Evolutionary conservation across 2,113 vertebrate genomes (phyloP).

Genomic region (Lophius piscatorius): DNA sequence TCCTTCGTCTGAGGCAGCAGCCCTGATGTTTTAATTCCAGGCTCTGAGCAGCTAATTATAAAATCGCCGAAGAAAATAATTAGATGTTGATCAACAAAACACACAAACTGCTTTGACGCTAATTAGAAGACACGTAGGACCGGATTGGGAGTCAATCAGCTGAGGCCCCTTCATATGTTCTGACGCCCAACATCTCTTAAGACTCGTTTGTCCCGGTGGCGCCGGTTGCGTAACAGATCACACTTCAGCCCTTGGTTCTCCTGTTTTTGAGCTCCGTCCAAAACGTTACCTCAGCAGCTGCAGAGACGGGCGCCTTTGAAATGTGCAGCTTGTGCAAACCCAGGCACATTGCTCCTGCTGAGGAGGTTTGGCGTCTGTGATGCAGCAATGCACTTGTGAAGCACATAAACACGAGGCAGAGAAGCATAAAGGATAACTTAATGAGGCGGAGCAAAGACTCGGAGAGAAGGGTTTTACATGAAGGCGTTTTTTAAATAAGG

Average conservation of each 20-base stretch:
- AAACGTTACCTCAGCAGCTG: slow-evolving; percentile 27
- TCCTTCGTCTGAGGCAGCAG: too few relatives aligned
- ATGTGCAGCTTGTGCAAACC: too few relatives aligned
- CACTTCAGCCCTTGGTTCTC: neutral
- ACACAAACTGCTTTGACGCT: neutral
- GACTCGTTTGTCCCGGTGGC: slow-evolving; percentile 1
- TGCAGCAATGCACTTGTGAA: too few relatives aligned
- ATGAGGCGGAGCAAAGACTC: neutral
- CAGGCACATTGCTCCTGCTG: too few relatives aligned
- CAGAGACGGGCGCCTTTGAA: slow-evolving; percentile 2
- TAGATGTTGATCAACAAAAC: neutral
- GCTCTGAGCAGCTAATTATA: neutral
- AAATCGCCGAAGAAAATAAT: neutral
- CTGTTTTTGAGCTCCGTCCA: neutral
- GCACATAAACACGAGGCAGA: too few relatives aligned
- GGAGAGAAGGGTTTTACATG: slow-evolving; percentile 3
- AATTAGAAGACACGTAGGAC: neutral
- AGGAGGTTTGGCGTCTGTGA: too few relatives aligned
- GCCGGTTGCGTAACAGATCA: slow-evolving; percentile 34
- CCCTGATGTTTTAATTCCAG: too few relatives aligned
- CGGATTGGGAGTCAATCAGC: neutral
- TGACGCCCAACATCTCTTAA: neutral
- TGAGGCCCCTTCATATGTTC: neutral
- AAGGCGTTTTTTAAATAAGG: slow-evolving; percentile 29
- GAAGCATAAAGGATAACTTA: neutral